Conservation (phyloP, 2,113 vertebrate species). For the Anthoscopus minutus region DNA sequence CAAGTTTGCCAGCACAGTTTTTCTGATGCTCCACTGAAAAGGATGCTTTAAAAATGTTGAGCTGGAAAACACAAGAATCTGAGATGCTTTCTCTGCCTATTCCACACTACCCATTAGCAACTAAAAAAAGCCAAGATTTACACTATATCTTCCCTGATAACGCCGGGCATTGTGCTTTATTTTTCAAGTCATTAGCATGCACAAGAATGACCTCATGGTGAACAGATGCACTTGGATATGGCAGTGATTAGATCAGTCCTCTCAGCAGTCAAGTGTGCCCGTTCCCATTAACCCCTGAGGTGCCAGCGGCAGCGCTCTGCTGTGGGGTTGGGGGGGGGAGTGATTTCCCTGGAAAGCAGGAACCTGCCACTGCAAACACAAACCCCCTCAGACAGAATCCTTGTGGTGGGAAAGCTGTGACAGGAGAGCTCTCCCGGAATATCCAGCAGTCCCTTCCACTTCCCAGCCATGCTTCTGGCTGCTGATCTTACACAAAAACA, state of each 20-base stretch:
- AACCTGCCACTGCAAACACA: background rate
- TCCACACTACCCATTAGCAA: background rate
- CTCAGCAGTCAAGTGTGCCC: constrained; percentile 72
- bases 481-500: background rate
- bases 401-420: background rate
- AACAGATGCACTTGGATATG: constrained; percentile 84
- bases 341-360: background rate
- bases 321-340: no score
- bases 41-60: background rate
- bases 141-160: constrained; percentile 62
- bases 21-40: background rate
- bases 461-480: background rate
- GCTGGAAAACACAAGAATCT: background rate
- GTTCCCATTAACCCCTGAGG: constrained; percentile 72
- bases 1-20: constrained; percentile 30
- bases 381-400: background rate
- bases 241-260: constrained; percentile 81
- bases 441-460: background rate
- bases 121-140: constrained; percentile 63
- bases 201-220: constrained; percentile 81
- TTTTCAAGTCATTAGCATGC: constrained; percentile 81
- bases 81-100: background rate
- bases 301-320: background rate
- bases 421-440: background rate
- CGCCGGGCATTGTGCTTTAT: constrained; percentile 69